Base-by-base conservation (phyloP, 2,888 invertebrate genomes). In the Drosophila picticornis region DNA sequence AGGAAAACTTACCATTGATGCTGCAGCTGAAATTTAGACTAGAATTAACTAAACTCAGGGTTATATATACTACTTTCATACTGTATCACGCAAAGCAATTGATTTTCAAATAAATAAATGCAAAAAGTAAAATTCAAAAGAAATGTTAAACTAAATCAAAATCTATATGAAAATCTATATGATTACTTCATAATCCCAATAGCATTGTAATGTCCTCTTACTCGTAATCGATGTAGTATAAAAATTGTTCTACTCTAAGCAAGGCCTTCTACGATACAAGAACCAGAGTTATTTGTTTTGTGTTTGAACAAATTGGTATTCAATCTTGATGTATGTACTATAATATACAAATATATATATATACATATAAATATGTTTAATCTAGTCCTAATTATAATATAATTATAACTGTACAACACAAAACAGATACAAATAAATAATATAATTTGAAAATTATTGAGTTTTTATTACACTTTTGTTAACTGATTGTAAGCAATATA, bases 341-440 rank as follows among this genome's bases (percentile, higher is more conserved):
- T 40, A 51, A 36, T 32, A 67, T 48, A 63, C 31, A 58, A 36
- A 72, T 75, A 64, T 38, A 34, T 34, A 32, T 34, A 59, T 16
- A 27, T 16, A 40, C 11, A 32, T 56, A 62, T 32, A 27, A 27
- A 38, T 65, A 74, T 55, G 77, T 76, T 68, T 83, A 85, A 80
- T 90, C 88, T 88, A 88, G 88, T 88, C 88, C 88, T 88, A 81
- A 89, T 74, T 82, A 70, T 88, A 88, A 90, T 81, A 65, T 89
- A 90, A 83, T 67, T 90, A 75, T 80, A 86, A 83, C 48, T 90
- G 83, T 87, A 88, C 75, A 81, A 71, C 75, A 77, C 60, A 57
- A 69, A 71, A 43, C 61, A 75, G 63, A 67, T 70, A 74, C 75
- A 81, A 90, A 80, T 80, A 88, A 88, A 77, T 70, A 72, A 84